Evolutionary conservation across 2,113 vertebrate species (phyloP).

Genomic region (Progne subis): DNA sequence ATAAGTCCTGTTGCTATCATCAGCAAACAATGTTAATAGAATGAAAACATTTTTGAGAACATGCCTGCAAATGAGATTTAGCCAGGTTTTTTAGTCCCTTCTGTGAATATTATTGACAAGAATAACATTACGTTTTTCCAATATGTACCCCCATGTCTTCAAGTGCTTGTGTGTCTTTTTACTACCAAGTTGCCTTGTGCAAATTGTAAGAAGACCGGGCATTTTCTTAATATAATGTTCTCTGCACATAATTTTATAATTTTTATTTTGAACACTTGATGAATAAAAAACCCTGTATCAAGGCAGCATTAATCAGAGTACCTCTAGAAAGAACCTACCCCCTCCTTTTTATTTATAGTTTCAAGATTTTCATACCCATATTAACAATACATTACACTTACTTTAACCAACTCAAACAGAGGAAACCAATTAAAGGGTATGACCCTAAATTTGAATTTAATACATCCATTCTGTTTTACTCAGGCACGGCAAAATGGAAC

Average conservation of each 20-base stretch:
- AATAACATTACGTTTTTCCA: neutral
- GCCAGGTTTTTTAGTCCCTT: neutral
- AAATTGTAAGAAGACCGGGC: neutral
- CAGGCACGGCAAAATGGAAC: neutral
- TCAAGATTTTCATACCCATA: neutral
- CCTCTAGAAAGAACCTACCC: neutral
- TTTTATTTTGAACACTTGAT: neutral
- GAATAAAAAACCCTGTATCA: neutral
- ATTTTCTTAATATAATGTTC: neutral
- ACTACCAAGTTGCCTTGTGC: neutral
- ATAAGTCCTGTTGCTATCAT: neutral
- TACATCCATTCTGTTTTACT: neutral
- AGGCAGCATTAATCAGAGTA: neutral
- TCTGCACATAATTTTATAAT: neutral
- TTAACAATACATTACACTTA: neutral
- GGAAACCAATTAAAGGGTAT: neutral
- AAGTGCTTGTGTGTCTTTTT: neutral
- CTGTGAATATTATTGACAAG: neutral
- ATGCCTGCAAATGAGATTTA: neutral
- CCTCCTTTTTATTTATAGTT: neutral
- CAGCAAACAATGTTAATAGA: neutral
- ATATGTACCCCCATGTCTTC: neutral
- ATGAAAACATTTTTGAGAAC: neutral
- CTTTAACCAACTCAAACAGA: neutral
- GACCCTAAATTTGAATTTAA: neutral